Evolutionary conservation across 2,888 invertebrate genomes (phyloP).

Genomic region (Trissoscelio sp.): DNA sequence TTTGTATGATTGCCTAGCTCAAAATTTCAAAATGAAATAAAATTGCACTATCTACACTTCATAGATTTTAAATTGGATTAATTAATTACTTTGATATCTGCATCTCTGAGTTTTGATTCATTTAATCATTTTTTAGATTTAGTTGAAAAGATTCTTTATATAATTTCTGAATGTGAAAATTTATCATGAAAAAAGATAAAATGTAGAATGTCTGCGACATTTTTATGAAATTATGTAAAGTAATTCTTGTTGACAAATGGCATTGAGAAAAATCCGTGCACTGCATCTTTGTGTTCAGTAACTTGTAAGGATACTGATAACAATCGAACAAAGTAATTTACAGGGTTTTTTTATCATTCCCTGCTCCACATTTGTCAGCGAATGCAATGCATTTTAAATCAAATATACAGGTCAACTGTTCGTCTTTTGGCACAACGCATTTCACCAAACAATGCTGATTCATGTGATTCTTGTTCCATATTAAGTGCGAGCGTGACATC

Average conservation of each 20-base stretch:
- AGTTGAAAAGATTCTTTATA: too few relatives aligned
- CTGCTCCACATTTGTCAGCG: conserved; percentile 51
- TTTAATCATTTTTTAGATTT: too few relatives aligned
- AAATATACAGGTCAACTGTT: conserved; percentile 57
- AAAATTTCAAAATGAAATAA: neutral
- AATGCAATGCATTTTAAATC: conserved; percentile 55
- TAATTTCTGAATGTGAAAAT: neutral
- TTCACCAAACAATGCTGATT: conserved; percentile 64
- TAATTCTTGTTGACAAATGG: conserved; percentile 42
- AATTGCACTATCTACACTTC: too few relatives aligned
- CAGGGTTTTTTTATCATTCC: conserved; percentile 33
- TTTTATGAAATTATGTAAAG: conserved; percentile 31
- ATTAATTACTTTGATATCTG: neutral
- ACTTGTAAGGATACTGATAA: conserved; percentile 42
- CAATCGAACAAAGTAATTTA: conserved; percentile 56
- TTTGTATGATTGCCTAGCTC: conserved; percentile 10
- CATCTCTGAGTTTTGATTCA: neutral
- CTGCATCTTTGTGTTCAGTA: conserved; percentile 44
- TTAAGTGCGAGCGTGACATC: conserved; percentile 49
- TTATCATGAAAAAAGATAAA: neutral
- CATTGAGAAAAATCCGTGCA: conserved; percentile 30
- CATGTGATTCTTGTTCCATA: conserved; percentile 52
- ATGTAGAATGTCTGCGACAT: conserved; percentile 2
- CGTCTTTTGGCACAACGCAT: conserved; percentile 58
- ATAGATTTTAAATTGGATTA: neutral